Evolutionary conservation across 2,888 invertebrate species (phyloP), one percentile per base, ranked within the genome.

Genomic region (Thelaira solivaga): DNA sequence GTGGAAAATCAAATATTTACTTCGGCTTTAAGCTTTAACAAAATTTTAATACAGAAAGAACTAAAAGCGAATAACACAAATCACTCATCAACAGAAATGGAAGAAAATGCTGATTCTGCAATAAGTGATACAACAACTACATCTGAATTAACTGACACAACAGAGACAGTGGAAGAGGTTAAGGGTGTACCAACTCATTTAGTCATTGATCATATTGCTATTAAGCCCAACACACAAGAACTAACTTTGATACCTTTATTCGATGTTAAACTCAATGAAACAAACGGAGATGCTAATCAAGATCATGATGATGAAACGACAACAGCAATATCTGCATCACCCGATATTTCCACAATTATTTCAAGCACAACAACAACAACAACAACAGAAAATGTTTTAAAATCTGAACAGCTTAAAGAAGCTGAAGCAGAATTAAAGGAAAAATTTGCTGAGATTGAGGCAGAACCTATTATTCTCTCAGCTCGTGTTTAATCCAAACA

Each of bases 361-460:
- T 34, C 68, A n/a, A 41, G 3, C 11, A n/a, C 13, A 76, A 51
- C 41, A 10, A n/a, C 13, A 76, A 51, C 41, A 26, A 18, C 69
- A 49, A 24, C 47, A 20, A 36, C 59, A 13, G 45, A 74, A 41
- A 16, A 39, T 18, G 22, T 29, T 43, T 18, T 24, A 13, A 22
- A 61, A 47, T 18, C 34, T 16, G 81, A 83, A 22, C 83, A 86
- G 59, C 83, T 86, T 2, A 85, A 86, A 78, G 82, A 84, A 75
- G 85, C 79, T 18, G 88, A 88, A 77, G 82, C 86, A 51, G 84
- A 88, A 72, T 82, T 88, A 1, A 88, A 88, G 80, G 86, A 86
- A 61, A 88, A 88, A 82, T 84, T 88, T 3, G 88, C 87, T 22
- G 89, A 89, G 80, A 86, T 89, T 31, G 88, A 88, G 81, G 89